Percentiles rank a stretch among this genome's conserved stretches.
These are phyloP conservation scores for Prosopocoilus inquinatus DNA, from an alignment of 2,888 invertebrate species.

Conservation along the genomic window DNA sequence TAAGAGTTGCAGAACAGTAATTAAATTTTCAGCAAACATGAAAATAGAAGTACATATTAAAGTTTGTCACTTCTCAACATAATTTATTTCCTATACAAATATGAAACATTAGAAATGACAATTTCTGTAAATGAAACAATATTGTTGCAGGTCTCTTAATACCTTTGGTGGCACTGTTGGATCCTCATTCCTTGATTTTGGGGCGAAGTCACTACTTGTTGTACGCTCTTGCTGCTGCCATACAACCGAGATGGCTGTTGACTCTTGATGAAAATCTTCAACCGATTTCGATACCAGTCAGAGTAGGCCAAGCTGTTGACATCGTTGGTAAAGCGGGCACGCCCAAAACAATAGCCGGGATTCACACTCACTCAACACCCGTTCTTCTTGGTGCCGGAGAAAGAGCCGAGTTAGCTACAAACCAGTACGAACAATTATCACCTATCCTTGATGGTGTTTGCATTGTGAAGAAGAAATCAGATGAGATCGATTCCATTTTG, in stretches of 20 bases:
- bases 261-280: constrained; percentile 93
- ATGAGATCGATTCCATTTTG: constrained; percentile 15
- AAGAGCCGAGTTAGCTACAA: constrained; percentile 95
- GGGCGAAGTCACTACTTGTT: constrained; percentile 93
- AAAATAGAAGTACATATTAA: no score
- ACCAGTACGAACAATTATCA: constrained; percentile 88
- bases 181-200: constrained; percentile 58
- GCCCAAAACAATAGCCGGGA: constrained; percentile 98
- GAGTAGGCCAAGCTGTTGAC: constrained; percentile 94
- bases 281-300: constrained; percentile 86
- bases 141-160: constrained; percentile 39
- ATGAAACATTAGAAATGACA: background rate
- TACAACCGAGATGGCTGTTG: constrained; percentile 97
- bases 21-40: background rate
- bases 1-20: no score
- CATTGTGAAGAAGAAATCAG: constrained; percentile 82
- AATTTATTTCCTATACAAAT: background rate
- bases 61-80: background rate
- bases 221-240: constrained; percentile 90
- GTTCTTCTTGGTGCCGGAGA: constrained; percentile 94
- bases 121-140: constrained; percentile 51
- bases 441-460: constrained; percentile 99
- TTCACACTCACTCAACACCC: constrained; percentile 98
- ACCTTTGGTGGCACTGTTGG: constrained; percentile 39
- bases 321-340: constrained; percentile 99